Percentiles rank a stretch among this genome's conserved stretches.
These are phyloP conservation scores for Rhynchophorus ferrugineus DNA, from an alignment of 1,140 invertebrate genomes.

Conservation along the genomic window DNA sequence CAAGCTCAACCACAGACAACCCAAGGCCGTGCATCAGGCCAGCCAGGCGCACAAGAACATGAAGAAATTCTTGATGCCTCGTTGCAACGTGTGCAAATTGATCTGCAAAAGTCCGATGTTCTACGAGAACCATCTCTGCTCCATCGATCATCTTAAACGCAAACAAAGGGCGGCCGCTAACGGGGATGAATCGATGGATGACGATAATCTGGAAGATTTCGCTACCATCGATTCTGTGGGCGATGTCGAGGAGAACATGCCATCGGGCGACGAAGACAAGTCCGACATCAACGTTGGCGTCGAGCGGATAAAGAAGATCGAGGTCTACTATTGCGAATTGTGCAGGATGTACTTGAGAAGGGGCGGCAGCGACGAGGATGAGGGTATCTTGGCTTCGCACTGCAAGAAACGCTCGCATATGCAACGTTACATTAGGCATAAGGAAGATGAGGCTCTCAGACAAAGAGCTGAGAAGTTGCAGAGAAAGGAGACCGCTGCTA, in stretches of 20 bases:
- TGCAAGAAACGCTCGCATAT: slow-evolving; percentile 62
- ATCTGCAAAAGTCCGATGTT: slow-evolving; percentile 72
- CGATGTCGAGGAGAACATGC: slow-evolving; percentile 57
- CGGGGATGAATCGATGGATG: slow-evolving; percentile 51
- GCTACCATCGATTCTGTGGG: slow-evolving; percentile 77
- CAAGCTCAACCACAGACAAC: slow-evolving; percentile 69
- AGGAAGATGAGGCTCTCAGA: slow-evolving; percentile 61
- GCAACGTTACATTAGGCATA: slow-evolving; percentile 62
- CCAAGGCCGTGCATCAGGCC: slow-evolving; percentile 63
- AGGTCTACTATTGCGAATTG: slow-evolving; percentile 64
- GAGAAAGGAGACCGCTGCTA: slow-evolving; percentile 42
- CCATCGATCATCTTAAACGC: slow-evolving; percentile 66
- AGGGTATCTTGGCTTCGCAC: slow-evolving; percentile 44
- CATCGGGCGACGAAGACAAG: slow-evolving; percentile 49
- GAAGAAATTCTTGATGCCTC: slow-evolving; percentile 72
- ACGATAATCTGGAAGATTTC: slow-evolving; percentile 74
- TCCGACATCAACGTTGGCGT: slow-evolving; percentile 66
- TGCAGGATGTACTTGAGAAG: slow-evolving; percentile 64
- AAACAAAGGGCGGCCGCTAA: slow-evolving; percentile 46
- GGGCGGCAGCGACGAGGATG: slow-evolving; percentile 49
- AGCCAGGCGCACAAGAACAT: slow-evolving; percentile 71
- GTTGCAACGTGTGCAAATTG: slow-evolving; percentile 62
- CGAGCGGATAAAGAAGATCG: slow-evolving; percentile 66
- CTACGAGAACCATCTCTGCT: slow-evolving; percentile 72
- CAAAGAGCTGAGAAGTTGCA: slow-evolving; percentile 60